These are phyloP conservation scores for Acromyrmex echinatior DNA, from an alignment of 1,140 invertebrate species.

Conservation along the genomic window DNA sequence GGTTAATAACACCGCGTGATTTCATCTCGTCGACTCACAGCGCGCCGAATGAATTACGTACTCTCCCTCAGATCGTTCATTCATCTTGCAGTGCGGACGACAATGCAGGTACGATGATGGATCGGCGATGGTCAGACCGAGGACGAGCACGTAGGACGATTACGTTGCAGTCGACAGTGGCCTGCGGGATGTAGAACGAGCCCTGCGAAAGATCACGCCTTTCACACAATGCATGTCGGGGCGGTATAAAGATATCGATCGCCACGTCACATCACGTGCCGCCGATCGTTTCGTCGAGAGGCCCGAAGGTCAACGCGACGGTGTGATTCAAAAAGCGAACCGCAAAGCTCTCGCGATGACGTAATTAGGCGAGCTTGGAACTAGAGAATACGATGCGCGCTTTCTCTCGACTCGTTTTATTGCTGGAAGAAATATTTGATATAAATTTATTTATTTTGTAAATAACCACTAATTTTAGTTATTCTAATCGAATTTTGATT, in stretches of 20 bases:
- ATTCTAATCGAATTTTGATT: no score
- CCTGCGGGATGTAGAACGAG: slow-evolving; percentile 23
- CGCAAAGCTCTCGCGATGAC: not conserved
- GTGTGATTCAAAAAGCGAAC: slow-evolving; percentile 26
- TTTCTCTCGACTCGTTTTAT: not conserved
- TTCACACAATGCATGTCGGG: slow-evolving; percentile 47
- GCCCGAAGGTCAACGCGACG: slow-evolving; percentile 17
- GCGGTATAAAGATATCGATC: slow-evolving; percentile 47
- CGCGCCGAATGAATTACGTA: slow-evolving; percentile 11
- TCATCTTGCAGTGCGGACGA: slow-evolving; percentile 27
- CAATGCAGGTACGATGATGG: not conserved
- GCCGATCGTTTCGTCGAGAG: slow-evolving; percentile 24
- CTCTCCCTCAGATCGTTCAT: slow-evolving; percentile 9
- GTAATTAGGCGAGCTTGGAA: slow-evolving; percentile 18
- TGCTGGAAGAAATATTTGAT: no score
- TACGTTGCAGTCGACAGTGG: slow-evolving; percentile 36
- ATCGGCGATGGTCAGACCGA: not conserved
- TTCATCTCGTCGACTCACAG: slow-evolving; percentile 34
- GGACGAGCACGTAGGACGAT: not conserved
- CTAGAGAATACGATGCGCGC: not conserved
- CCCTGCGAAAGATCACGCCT: slow-evolving; percentile 47
- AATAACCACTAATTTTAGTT: no score
- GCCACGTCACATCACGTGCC: slow-evolving; percentile 30
- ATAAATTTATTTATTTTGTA: no score
- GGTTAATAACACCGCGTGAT: slow-evolving; percentile 21